Conservation (phyloP, 2,113 vertebrate species). For the Myrmecophaga tridactyla region DNA sequence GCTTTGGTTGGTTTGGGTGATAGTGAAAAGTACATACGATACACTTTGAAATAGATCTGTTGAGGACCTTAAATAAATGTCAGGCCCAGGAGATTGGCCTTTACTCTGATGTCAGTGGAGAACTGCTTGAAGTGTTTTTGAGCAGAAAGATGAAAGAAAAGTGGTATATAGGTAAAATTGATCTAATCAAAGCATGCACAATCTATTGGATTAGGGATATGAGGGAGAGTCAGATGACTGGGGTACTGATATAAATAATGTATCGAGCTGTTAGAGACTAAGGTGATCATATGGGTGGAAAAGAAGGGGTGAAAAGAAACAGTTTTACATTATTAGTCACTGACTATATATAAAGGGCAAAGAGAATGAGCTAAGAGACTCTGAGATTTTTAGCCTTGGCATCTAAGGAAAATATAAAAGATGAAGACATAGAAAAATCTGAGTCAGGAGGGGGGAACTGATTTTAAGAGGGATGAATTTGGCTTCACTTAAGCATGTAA, state of each 20-base stretch:
- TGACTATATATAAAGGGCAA: neutral
- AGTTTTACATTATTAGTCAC: neutral
- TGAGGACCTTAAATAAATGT: neutral
- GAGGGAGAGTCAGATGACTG: neutral
- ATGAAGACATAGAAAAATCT: neutral
- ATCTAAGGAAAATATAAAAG: neutral
- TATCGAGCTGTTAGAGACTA: neutral
- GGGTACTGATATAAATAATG: neutral
- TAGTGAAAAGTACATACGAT: neutral
- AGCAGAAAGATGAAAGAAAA: neutral
- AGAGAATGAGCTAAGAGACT: neutral
- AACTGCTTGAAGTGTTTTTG: neutral
- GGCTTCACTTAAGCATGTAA: neutral
- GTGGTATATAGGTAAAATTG: slow-evolving; percentile 1
- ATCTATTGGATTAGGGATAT: neutral
- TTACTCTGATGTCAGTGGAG: neutral
- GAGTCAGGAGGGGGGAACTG: neutral
- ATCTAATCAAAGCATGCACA: neutral
- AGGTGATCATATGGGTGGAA: neutral
- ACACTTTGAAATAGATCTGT: neutral
- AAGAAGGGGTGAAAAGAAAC: neutral
- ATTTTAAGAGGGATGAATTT: neutral
- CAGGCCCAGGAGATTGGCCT: neutral
- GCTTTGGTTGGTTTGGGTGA: too few relatives aligned
- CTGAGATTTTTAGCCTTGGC: neutral